Base-by-base conservation (phyloP, 2,797 vertebrate genomes). In the Sternarchorhynchus goeldii region DNA sequence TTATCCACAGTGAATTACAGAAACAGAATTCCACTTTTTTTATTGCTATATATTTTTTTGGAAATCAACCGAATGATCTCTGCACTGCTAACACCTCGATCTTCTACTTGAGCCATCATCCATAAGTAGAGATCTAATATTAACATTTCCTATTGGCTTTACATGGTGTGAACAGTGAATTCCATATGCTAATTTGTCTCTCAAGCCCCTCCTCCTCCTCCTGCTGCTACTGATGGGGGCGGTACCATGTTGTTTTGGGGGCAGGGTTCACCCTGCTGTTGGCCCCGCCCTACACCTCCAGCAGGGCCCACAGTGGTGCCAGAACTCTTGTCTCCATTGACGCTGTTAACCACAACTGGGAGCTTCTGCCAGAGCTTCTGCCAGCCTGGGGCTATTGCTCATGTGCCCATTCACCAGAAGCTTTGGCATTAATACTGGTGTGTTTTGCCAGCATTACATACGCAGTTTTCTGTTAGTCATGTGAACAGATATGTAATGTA, bases 251-350 rank as follows among this genome's bases (percentile, higher is more conserved):
- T 70, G 60, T 50, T 29, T 73, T 25, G 25, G 12, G 79, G 3
- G 17, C 66, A 34, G 80, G 60, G 39, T 89, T 89, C 74, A 84
- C 81, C 39, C 6, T 89, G 53, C 74, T 88, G 69, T 73, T 89
- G 63, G 84, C 85, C 41, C 77, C 87, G 69, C 85, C 86, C 65
- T 86, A 88, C 75, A 83, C 72, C 20, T 88, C 86, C 17, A 32
- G 32, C 7, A 70, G 74, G 65, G 86, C 85, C 2, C 79, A 84
- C 65, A 84, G 84, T n/a, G 85, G 83, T 21, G 82, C 84, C 5
- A 85, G 83, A 8, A 85, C 83, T 53, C 82, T 89, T 73, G 83
- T 87, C 6, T 82, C 83, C 17, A 83, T 89, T 5, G 84, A 85
- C 29, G 36, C 75, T 3, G 73, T 87, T 64, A 89, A 87, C 80